Base-by-base conservation (phyloP, 2,888 invertebrate species). In the Callinectes sapidus region DNA sequence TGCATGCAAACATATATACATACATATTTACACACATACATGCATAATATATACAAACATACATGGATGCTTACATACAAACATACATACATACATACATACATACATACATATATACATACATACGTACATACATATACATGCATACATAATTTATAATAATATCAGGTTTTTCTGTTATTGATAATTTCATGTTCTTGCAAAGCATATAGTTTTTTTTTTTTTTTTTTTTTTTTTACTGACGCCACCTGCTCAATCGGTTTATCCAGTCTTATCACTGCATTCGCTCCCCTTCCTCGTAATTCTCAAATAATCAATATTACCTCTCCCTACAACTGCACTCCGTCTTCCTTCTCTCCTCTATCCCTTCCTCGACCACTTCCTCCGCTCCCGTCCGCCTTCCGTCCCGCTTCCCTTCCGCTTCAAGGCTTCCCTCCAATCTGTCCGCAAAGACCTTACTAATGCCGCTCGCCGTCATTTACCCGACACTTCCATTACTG, bases 401-500 rank as follows among this genome's bases (percentile, higher is more conserved):
- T 14, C 61, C 66, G 32, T 89, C 48, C 48, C 48, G 48, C 8
- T 32, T 14, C n/a, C 55, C 54, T 54, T 8, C 35, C 13, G 28
- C 61, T 35, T 55, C 66, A 35, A 3, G 32, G 28, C 18, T 18
- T 32, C 35, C 35, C 89, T 32, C 23, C 28, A 48, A 54, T 55
- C 55, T 32, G n/a, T 10, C 88, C 28, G 42, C 42, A 13, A 28
- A 18, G 54, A 54, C 55, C 42, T 54, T 28, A 18, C 28, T n/a
- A 39, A 23, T 28, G 55, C 61, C 88, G 32, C 88, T 28, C 32
- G 32, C 14, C 28, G 55, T 88, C 88, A 88, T 32, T 48, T 48
- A 28, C 88, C 61, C 16, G 88, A 88, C 88, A 55, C 88, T 54
- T 55, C 88, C 55, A 88, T 88, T 88, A 88, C 28, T 32, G 88